phyloP scores from a whole-genome alignment of 2,888 invertebrate genomes.

The Drosophila gaucha region DNA sequence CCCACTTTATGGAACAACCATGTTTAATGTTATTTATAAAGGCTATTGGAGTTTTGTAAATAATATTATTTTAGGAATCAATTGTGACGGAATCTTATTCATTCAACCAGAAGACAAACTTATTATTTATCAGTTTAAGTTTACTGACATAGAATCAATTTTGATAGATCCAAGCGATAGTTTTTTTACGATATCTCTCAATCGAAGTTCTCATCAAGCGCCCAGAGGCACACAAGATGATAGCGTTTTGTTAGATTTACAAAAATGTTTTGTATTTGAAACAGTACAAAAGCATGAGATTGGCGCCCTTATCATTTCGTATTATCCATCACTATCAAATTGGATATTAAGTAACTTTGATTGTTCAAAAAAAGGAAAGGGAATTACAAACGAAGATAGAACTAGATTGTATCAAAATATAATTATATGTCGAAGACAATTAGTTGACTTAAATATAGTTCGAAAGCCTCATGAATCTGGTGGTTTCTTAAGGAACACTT shows the following conservation, averaged over 20 bases:
- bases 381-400: constrained; percentile 94
- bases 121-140: constrained; percentile 95
- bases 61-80: constrained; percentile 92
- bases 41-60: constrained; percentile 96
- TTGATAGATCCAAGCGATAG: constrained; percentile 96
- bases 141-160: constrained; percentile 95
- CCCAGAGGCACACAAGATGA: constrained; percentile 57
- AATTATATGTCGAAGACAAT: constrained; percentile 91
- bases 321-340: constrained; percentile 93
- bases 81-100: constrained; percentile 95
- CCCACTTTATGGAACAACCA: constrained; percentile 94
- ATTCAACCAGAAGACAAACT: constrained; percentile 96
- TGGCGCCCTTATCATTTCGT: constrained; percentile 95
- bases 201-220: constrained; percentile 86
- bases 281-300: constrained; percentile 95
- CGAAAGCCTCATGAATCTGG: constrained; percentile 93
- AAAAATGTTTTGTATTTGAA: constrained; percentile 97
- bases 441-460: constrained; percentile 93
- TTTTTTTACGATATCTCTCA: constrained; percentile 94
- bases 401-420: constrained; percentile 94
- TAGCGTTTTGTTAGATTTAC: constrained; percentile 82
- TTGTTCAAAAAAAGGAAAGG: constrained; percentile 87
- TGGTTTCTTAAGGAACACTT: constrained; percentile 94
- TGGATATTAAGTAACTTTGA: constrained; percentile 92
- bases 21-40: constrained; percentile 95